Percentiles rank a stretch among this genome's conserved stretches.
These are phyloP conservation scores for Cheumatopsyche charites DNA, from an alignment of 1,140 invertebrate genomes.

Conservation along the genomic window DNA sequence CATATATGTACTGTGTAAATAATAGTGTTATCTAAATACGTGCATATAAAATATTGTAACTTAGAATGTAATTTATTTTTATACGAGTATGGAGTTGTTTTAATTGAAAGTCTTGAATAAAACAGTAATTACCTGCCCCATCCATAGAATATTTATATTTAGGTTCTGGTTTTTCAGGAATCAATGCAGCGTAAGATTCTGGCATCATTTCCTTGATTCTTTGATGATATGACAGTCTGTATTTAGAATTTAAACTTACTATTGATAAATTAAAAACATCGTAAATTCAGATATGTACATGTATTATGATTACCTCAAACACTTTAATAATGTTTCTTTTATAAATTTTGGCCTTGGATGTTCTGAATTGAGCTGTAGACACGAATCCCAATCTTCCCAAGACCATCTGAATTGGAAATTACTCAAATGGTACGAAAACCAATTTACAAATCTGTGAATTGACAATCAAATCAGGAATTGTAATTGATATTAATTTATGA, in stretches of 20 bases:
- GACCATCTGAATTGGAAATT: conserved; percentile 99
- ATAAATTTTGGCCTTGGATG: conserved; percentile 97
- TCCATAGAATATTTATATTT: conserved; percentile 84
- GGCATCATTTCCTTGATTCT: conserved; percentile 92
- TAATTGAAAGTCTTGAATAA: no score
- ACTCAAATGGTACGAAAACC: conserved; percentile 99
- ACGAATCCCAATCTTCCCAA: conserved; percentile 95
- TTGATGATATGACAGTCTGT: conserved; percentile 92
- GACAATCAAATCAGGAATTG: conserved; percentile 14
- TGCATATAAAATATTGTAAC: no score
- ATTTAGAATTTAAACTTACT: neutral
- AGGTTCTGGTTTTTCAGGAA: conserved; percentile 80
- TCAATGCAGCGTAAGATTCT: conserved; percentile 79
- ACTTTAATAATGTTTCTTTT: conserved; percentile 88
- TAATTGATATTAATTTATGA: neutral
- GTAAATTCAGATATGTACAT: neutral
- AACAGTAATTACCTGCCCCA: conserved; percentile 71
- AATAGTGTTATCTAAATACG: no score
- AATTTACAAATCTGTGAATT: conserved; percentile 80
- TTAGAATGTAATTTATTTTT: no score
- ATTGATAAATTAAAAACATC: conserved; percentile 3
- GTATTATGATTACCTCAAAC: conserved; percentile 71
- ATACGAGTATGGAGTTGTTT: no score
- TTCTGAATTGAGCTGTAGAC: conserved; percentile 82
- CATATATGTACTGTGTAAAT: neutral